Evolutionary conservation across 1,140 invertebrate genomes (phyloP).

Genomic region (Heliconius congener): DNA sequence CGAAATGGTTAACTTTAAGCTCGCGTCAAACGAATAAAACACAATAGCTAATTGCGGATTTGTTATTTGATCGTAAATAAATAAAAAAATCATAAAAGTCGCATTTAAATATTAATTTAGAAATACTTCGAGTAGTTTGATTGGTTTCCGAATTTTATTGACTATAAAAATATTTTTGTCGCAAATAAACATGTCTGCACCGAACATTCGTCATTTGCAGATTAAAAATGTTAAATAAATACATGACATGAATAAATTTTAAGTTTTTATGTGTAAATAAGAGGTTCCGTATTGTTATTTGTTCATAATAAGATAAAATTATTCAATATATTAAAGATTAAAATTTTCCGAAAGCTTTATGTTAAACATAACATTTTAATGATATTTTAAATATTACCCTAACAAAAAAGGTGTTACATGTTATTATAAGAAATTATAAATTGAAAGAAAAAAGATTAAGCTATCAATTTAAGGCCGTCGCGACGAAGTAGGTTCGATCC

Average conservation of each 20-base stretch:
- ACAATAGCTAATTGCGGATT: constrained; percentile 11
- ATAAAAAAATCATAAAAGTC: constrained; percentile 24
- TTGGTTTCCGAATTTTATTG: constrained; percentile 32
- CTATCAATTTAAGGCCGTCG: too few species aligned
- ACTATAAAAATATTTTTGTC: constrained; percentile 30
- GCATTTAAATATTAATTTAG: constrained; percentile 34
- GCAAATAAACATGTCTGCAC: constrained; percentile 32
- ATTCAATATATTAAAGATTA: neutral
- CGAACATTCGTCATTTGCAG: constrained; percentile 28
- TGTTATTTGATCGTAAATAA: constrained; percentile 23
- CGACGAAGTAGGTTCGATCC: too few species aligned
- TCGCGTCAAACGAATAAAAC: constrained; percentile 36
- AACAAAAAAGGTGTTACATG: neutral
- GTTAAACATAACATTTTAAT: constrained; percentile 16
- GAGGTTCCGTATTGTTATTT: constrained; percentile 25
- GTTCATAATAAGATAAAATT: neutral
- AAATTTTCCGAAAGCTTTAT: constrained; percentile 4
- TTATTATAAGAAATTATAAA: neutral
- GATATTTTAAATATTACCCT: neutral
- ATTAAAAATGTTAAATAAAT: constrained; percentile 15
- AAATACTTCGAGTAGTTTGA: constrained; percentile 23
- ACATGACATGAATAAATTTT: constrained; percentile 17
- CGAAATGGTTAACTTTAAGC: constrained; percentile 79
- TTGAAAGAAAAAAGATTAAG: too few species aligned
- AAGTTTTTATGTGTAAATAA: constrained; percentile 24